These are phyloP conservation scores for Glyptemys insculpta DNA, from an alignment of 2,797 vertebrate genomes.

Conservation along the genomic window DNA sequence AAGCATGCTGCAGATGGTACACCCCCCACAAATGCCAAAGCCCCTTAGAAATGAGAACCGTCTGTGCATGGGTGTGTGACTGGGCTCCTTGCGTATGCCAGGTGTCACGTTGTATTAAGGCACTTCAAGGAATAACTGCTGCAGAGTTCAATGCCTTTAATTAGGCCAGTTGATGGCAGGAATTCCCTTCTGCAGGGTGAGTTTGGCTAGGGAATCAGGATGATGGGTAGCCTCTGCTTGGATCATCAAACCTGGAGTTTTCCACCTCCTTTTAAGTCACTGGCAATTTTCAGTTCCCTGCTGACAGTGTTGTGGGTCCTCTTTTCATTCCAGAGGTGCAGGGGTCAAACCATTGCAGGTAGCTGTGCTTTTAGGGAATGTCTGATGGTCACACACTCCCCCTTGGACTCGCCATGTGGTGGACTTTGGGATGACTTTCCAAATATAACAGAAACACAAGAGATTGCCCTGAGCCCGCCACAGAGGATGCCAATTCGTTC, in stretches of 20 bases:
- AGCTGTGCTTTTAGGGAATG: accelerated
- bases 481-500: background rate
- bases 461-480: background rate
- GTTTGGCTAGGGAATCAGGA: conserved; percentile 62
- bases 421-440: background rate
- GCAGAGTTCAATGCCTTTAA: conserved; percentile 61
- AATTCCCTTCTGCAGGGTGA: conserved; percentile 57
- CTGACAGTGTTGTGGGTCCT: background rate
- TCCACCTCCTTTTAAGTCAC: conserved; percentile 24
- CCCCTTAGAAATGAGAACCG: conserved; percentile 46
- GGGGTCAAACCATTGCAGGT: conserved; percentile 31
- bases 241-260: background rate
- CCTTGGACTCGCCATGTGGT: background rate
- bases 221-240: conserved; percentile 55
- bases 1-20: background rate
- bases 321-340: conserved; percentile 32
- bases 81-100: background rate
- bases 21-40: background rate
- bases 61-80: background rate
- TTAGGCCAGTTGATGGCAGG: conserved; percentile 63
- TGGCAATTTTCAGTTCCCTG: conserved; percentile 42
- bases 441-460: background rate
- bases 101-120: conserved; percentile 72
- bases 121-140: conserved; percentile 19
- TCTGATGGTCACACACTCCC: background rate